Evolutionary conservation across 2,797 vertebrate genomes (phyloP), one percentile per base, ranked within the genome.

Genomic region (Chiloscyllium punctatum): DNA sequence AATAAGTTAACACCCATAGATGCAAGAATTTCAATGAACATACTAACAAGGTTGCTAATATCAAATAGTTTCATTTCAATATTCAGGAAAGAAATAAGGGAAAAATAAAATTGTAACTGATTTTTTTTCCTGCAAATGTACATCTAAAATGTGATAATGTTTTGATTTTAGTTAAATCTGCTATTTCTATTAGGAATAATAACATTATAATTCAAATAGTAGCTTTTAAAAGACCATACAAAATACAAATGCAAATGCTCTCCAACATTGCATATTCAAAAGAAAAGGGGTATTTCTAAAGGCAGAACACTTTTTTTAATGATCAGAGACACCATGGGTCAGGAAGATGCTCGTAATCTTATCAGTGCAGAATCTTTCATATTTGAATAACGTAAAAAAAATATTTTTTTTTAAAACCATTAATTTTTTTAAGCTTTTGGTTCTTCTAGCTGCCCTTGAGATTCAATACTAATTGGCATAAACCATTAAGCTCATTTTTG

Each of bases 241-340:
- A 97, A 97, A 97, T 97, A 96, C 96, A 97, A 96, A 97, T 96
- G 96, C 96, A 96, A 97, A 96, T 66, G 71, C 96, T 96, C 88
- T 96, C 71, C 27, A 74, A 77, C 27, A 33, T 21, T 77, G 27
- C 71, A 74, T n/a, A 11, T 69, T 37, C 69, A 11, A 11, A 79
- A 91, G 8, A 91, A 25, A 69, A 48, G 77, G 94, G 94, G 71
- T 95, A 74, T 95, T 77, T 95, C 71, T 95, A 95, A 95, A 95
- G 71, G 94, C 48, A 95, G 69, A 74, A 72, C n/a, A 77, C 77
- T 95, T 1, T 69, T 53, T 71, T 33, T 53, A 69, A 53, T 95
- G 48, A 51, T 16, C 69, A 77, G 71, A 48, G 71, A 53, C 94
- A 74, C 71, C 27, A 74, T 74, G 94, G 51, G 42, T 94, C 69